Evolutionary conservation across 2,888 invertebrate genomes (phyloP), one percentile per base, ranked within the genome.

Genomic region (Priocnemis perturbator): DNA sequence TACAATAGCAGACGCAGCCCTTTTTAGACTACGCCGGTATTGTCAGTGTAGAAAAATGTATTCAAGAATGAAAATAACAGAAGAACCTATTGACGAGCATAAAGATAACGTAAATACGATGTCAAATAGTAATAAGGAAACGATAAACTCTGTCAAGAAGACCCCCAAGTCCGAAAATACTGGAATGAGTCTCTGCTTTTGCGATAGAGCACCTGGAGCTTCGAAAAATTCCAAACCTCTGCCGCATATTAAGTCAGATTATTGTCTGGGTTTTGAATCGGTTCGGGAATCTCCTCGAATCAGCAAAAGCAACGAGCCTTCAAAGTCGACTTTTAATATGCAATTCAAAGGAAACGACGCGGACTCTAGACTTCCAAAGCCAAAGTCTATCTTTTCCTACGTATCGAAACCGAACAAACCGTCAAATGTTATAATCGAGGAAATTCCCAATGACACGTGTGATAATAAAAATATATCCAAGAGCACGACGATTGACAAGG

Each of bases 1-100:
- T 87, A 84, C 87, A 21, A 81, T 86, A 5, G 93, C 92, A 1
- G 84, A 83, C 58, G 59, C 74, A 9, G 81, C 82, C 3, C 77
- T 88, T 4, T 83, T 85, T 23, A 84, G 84, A 64, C 73, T 89
- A 57, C 80, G 85, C 47, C 76, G 78, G 63, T 78, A 81, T 20
- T 73, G 79, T 20, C 69, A 69, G 15, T 73, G 79, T 2, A 84
- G 68, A 59, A 82, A 76, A 75, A 77, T 84, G 50, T n/a, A 11
- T 73, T 69, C 7, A 44, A 84, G 85, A 64, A 85, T 85, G 78
- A 71, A 74, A 48, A 85, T 85, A n/a, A 74, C 80, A 52, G 78
- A 84, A 60, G 67, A 4, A 17, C 2, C 5, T 17, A 57, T 30
- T 15, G 37, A 37, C 14, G 55, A 7, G 17, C 26, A 5, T 21